Evolutionary conservation across 1,140 invertebrate genomes (phyloP), one percentile per base, ranked within the genome.

Genomic region (Drosophila eugracilis): DNA sequence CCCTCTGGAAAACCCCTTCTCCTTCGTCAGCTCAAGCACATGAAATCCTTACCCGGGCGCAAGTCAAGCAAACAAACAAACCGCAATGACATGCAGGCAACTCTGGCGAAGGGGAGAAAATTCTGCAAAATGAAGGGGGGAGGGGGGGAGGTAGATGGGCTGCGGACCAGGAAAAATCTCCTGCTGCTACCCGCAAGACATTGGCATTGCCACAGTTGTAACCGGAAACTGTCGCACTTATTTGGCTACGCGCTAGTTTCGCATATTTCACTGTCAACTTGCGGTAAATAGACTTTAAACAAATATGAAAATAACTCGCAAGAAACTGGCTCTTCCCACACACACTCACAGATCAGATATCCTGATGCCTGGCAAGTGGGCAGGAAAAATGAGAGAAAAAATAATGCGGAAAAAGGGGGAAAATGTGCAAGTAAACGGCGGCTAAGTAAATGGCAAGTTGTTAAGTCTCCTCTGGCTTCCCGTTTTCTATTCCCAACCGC

Each of bases 251-350:
- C 83, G 83, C 83, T 86, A 88, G 83, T 86, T 88, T 83, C 83
- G 83, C 83, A 86, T 86, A 86, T 86, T 86, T 86, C 83, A 86
- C 83, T 86, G 83, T 86, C 83, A 86, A 88, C 83, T 86, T 86
- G 83, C 83, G 83, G 83, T 86, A 86, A 86, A 86, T 86, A 86
- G 83, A 88, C 83, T 86, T 86, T 86, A 86, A 88, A 86, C 83
- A 86, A 86, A 86, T 86, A 86, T 86, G 83, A 88, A 88, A 86
- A 86, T 88, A 86, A 83, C 83, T 88, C 66, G 78, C 70, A 86
- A 80, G 81, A 76, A 85, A 71, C 54, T 59, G 47, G 59, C 50
- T 63, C 42, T 1, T 7, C 22, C 34, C 58, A 36, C 47, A 44
- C n/a, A 32, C 48, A 34, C 52, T 41, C 39, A n/a, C n/a, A n/a